Conservation (phyloP, 2,113 vertebrate genomes). For the Meleagris gallopavo region DNA sequence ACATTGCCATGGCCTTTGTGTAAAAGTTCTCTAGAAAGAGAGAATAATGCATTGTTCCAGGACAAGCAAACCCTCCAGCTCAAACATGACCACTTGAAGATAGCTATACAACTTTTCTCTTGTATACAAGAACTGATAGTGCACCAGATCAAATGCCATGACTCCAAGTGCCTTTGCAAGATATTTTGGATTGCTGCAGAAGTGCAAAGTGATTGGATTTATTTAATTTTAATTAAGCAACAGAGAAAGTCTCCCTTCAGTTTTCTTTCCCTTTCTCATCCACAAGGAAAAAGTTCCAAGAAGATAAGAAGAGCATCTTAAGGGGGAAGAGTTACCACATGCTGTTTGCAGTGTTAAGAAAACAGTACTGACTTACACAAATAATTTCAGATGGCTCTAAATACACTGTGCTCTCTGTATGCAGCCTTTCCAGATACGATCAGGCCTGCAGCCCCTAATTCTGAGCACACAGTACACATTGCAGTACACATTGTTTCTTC, state of each 20-base stretch:
- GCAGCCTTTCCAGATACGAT: constrained; percentile 51
- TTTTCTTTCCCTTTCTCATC: neutral
- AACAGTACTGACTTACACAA: constrained; percentile 62
- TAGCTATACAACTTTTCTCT: neutral
- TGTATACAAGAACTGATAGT: neutral
- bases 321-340: constrained; percentile 49
- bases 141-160: neutral
- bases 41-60: neutral
- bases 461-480: neutral
- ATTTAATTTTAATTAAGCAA: neutral
- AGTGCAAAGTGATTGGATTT: neutral
- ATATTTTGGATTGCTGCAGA: neutral
- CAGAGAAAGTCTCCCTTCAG: neutral
- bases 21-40: neutral
- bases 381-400: constrained; percentile 65
- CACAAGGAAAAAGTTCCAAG: neutral
- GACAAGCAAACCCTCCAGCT: neutral
- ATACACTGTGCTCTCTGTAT: constrained; percentile 43
- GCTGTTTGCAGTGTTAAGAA: constrained; percentile 45
- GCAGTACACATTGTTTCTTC: neutral
- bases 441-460: constrained; percentile 32
- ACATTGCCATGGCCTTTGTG: neutral
- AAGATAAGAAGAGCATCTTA: constrained; percentile 58
- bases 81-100: neutral
- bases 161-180: neutral